Percentiles rank a stretch among this genome's conserved stretches.
phyloP scores from a whole-genome alignment of 2,888 invertebrate species.

The Allophyes oxyacanthae region DNA sequence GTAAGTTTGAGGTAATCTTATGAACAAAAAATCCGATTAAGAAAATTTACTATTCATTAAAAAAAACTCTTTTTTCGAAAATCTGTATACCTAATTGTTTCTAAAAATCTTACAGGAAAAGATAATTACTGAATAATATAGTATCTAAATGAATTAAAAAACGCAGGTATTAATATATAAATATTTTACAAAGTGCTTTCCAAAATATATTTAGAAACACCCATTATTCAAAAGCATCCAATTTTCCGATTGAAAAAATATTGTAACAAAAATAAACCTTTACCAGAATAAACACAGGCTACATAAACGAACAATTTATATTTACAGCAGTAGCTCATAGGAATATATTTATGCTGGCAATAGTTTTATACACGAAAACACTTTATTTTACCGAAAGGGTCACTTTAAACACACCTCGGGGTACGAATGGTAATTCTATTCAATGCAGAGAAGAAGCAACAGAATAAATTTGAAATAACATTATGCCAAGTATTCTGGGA shows the following conservation, averaged over 20 bases:
- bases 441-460: slow-evolving; percentile 67
- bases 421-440: slow-evolving; percentile 74
- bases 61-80: no score
- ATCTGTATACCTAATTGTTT: no score
- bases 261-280: slow-evolving; percentile 18
- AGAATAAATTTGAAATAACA: slow-evolving; percentile 78
- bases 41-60: no score
- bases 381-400: slow-evolving; percentile 59
- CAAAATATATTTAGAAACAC: slow-evolving; percentile 18
- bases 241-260: slow-evolving; percentile 48
- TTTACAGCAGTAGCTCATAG: slow-evolving; percentile 41
- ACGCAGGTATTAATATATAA: no score
- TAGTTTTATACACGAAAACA: slow-evolving; percentile 49
- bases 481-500: slow-evolving; percentile 74
- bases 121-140: no score
- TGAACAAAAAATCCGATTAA: no score
- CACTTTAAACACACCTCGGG: slow-evolving; percentile 61
- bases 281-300: slow-evolving; percentile 13
- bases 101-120: no score
- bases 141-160: no score
- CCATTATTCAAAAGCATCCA: slow-evolving; percentile 9
- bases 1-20: no score
- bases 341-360: slow-evolving; percentile 46
- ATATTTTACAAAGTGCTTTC: background rate
- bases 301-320: slow-evolving; percentile 48